Conservation (phyloP, 2,797 vertebrate genomes). For the Taeniopygia guttata region DNA sequence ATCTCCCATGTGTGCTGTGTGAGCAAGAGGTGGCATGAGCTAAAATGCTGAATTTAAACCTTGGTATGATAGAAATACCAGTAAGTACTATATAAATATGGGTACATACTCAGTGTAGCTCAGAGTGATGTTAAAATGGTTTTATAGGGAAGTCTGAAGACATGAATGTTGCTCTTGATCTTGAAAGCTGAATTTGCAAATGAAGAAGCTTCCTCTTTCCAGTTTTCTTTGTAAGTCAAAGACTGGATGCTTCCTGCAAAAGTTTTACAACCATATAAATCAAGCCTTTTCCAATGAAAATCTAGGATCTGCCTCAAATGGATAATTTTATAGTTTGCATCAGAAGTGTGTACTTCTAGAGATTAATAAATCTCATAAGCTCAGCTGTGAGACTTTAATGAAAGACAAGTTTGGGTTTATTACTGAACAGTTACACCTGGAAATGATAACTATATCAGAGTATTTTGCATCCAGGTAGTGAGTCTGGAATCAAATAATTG, state of each 20-base stretch:
- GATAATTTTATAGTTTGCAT: background rate
- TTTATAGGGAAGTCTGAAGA: background rate
- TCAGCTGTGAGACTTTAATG: background rate
- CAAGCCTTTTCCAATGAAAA: background rate
- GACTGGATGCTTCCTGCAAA: background rate
- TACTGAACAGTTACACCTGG: background rate
- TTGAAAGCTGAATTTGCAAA: background rate
- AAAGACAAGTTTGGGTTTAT: background rate
- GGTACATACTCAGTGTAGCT: background rate
- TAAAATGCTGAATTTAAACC: background rate
- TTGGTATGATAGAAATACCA: background rate
- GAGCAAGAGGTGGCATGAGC: background rate
- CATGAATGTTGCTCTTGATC: background rate
- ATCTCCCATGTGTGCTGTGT: rapidly evolving
- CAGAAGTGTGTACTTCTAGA: background rate
- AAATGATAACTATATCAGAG: background rate
- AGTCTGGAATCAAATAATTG: background rate
- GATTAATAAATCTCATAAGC: background rate
- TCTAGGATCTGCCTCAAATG: background rate
- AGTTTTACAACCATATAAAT: background rate
- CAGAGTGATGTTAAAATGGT: background rate
- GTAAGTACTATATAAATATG: background rate
- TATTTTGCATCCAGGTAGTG: background rate
- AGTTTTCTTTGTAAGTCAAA: background rate
- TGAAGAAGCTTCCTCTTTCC: background rate